Conservation (phyloP, 2,797 vertebrate species). For the Amblyraja radiata region DNA sequence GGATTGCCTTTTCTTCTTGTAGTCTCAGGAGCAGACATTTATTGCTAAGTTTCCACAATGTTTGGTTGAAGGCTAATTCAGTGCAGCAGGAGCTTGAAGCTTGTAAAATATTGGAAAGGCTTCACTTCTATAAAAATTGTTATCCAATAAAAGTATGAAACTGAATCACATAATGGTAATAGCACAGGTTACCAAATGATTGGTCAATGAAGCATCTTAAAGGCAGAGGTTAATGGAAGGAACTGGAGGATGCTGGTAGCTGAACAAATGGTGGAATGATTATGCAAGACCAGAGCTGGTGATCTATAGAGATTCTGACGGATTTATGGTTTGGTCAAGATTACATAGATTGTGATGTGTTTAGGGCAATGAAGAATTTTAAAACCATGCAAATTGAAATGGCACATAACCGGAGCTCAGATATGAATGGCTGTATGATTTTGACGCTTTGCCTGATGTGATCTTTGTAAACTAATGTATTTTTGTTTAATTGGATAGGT, state of each 20-base stretch:
- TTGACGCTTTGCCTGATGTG: not conserved
- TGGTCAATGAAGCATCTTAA: not conserved
- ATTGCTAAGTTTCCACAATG: not conserved
- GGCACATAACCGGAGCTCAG: too few species aligned
- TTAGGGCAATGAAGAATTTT: too few species aligned
- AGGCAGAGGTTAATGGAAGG: not conserved
- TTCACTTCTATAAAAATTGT: not conserved
- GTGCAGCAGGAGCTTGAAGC: not conserved
- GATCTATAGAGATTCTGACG: not conserved
- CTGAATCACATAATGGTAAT: not conserved
- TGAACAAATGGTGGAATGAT: not conserved
- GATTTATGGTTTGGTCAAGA: too few species aligned
- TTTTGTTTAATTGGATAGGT: conserved; percentile 53
- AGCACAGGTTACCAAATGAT: not conserved
- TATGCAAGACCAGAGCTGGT: not conserved
- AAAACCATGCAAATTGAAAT: too few species aligned
- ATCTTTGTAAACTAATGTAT: not conserved
- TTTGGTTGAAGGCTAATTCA: not conserved
- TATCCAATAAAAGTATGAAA: not conserved
- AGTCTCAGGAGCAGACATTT: not conserved
- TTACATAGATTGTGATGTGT: not conserved
- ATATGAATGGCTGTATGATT: not conserved
- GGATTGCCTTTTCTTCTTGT: not conserved
- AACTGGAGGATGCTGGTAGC: not conserved
- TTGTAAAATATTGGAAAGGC: not conserved